Conservation (phyloP, 2,888 invertebrate species). For the Ctenicera cuprea region DNA sequence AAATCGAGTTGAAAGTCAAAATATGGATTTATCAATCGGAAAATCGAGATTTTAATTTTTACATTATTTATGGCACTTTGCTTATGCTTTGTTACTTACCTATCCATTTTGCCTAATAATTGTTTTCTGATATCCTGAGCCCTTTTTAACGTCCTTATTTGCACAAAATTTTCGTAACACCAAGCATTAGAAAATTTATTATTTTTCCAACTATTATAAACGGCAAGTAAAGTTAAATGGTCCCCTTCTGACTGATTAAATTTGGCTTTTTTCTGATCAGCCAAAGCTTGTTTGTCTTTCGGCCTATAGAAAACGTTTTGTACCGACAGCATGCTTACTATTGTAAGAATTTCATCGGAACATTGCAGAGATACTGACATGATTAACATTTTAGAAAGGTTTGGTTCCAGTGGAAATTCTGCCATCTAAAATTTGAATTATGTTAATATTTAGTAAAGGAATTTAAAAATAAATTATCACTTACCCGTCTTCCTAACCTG, state of each 20-base stretch:
- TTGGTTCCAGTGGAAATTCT: slow-evolving; percentile 98
- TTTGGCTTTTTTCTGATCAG: slow-evolving; percentile 99
- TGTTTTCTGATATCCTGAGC: slow-evolving; percentile 99
- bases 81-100: too few species aligned
- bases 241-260: slow-evolving; percentile 99
- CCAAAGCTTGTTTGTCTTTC: slow-evolving; percentile 96
- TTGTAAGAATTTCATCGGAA: slow-evolving; percentile 98
- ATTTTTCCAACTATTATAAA: slow-evolving; percentile 99
- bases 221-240: slow-evolving; percentile 96
- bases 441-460: slow-evolving; percentile 31
- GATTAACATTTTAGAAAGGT: slow-evolving; percentile 98
- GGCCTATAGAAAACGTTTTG: slow-evolving; percentile 98
- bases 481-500: slow-evolving; percentile 84
- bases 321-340: slow-evolving; percentile 99
- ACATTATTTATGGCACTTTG: too few species aligned
- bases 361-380: slow-evolving; percentile 99
- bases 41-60: too few species aligned
- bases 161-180: slow-evolving; percentile 99
- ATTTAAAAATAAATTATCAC: slow-evolving; percentile 58
- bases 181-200: slow-evolving; percentile 99
- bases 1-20: too few species aligned
- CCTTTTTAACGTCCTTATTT: slow-evolving; percentile 95
- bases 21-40: too few species aligned
- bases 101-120: slow-evolving; percentile 97
- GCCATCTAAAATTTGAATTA: slow-evolving; percentile 85